Conservation (phyloP, 1,140 invertebrate genomes). For the Scaptomyza graminum region DNA sequence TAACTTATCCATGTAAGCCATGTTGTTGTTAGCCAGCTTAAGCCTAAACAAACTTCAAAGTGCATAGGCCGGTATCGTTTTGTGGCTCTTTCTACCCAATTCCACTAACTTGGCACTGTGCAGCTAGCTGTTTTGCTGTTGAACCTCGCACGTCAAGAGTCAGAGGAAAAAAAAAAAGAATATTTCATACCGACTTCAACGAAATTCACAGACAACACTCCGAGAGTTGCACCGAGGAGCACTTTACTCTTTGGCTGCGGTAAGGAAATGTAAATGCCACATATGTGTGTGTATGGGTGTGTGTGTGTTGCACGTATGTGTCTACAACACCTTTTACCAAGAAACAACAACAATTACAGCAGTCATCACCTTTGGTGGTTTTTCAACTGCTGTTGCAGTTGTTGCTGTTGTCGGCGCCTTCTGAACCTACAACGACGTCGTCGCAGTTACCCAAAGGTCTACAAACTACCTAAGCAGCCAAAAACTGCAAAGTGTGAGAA, state of each 20-base stretch:
- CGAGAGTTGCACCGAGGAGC: constrained; percentile 37
- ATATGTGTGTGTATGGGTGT: constrained; percentile 30
- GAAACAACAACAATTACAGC: constrained; percentile 80
- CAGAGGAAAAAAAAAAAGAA: constrained; percentile 27
- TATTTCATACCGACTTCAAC: constrained; percentile 65
- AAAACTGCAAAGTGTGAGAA: constrained; percentile 48
- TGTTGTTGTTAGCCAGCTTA: constrained; percentile 28
- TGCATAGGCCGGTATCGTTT: constrained; percentile 17
- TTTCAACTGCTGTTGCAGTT: constrained; percentile 46
- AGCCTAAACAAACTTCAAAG: constrained; percentile 44
- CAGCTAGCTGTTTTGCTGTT: neutral
- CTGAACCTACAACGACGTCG: constrained; percentile 58
- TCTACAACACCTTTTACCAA: constrained; percentile 78
- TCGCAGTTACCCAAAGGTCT: constrained; percentile 41
- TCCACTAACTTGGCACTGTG: constrained; percentile 15
- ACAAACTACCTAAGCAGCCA: constrained; percentile 73
- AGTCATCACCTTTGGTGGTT: constrained; percentile 81
- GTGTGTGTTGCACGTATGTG: constrained; percentile 33
- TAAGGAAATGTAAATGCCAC: constrained; percentile 61
- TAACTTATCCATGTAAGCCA: constrained; percentile 17
- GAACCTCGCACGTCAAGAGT: constrained; percentile 51
- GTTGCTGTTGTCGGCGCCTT: constrained; percentile 64
- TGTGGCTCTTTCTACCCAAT: constrained; percentile 8
- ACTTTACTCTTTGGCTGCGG: constrained; percentile 45
- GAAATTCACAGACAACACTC: constrained; percentile 64